A percentile compares a stretch with the other conserved stretches of the same genome.
Evolutionary conservation across 2,113 vertebrate species (phyloP).

Genomic region (human): DNA sequence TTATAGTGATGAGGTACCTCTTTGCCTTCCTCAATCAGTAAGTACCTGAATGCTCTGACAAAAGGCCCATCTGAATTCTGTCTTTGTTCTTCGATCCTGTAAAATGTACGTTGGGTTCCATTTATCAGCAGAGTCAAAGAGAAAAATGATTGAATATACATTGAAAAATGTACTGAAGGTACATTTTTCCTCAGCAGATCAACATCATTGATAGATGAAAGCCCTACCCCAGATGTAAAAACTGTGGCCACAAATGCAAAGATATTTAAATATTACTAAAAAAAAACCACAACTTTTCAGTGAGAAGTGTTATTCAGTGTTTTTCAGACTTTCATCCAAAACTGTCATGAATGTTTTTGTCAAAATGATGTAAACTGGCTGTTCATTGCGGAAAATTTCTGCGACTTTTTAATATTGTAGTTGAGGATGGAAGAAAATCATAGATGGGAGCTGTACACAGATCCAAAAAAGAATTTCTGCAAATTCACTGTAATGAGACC

Average conservation of each 20-base stretch:
- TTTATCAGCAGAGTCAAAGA: constrained; percentile 14
- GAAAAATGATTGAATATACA: constrained; percentile 25
- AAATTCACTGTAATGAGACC: background rate
- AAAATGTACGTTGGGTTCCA: constrained; percentile 26
- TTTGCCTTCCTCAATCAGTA: constrained; percentile 99
- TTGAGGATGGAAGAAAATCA: background rate
- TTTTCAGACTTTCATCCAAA: constrained; percentile 43
- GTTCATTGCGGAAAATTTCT: constrained; percentile 18
- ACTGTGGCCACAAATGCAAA: background rate
- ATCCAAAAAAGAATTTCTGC: constrained; percentile 9
- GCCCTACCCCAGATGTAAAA: constrained; percentile 36
- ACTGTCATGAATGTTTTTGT: constrained; percentile 40
- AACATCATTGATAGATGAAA: constrained; percentile 38
- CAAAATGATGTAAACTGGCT: constrained; percentile 35
- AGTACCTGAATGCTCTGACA: constrained; percentile 79
- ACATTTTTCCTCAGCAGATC: constrained; percentile 43
- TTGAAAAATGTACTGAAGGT: constrained; percentile 16
- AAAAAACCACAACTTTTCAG: background rate
- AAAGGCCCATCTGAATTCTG: background rate
- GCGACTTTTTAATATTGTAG: background rate
- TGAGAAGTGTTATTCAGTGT: constrained; percentile 29
- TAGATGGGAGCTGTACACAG: background rate
- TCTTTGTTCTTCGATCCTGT: constrained; percentile 20
- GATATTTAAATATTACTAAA: constrained; percentile 11
- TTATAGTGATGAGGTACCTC: constrained; percentile 98